Evolutionary conservation across 2,888 invertebrate genomes (phyloP).

Genomic region (Microctonus brassicae): DNA sequence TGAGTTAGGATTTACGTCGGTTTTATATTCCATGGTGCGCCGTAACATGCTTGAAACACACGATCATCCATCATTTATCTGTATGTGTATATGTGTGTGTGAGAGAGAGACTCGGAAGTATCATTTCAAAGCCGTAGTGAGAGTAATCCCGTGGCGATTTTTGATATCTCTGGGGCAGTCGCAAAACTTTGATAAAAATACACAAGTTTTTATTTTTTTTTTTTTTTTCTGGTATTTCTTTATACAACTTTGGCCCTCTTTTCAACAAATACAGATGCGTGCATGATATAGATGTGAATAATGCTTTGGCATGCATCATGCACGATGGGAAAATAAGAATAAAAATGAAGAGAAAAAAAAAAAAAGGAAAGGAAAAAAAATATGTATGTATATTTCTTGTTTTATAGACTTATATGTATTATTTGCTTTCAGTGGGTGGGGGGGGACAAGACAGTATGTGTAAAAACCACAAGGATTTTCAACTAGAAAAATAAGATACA

Average conservation of each 20-base stretch:
- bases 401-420: no score
- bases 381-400: background rate
- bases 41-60: conserved; percentile 41
- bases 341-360: conserved; percentile 42
- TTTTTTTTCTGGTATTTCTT: conserved; percentile 40
- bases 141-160: conserved; percentile 57
- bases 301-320: conserved; percentile 62
- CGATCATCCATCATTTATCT: conserved; percentile 68
- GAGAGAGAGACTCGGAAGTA: conserved; percentile 61
- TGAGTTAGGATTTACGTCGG: conserved; percentile 63
- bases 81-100: conserved; percentile 61
- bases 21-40: conserved; percentile 61
- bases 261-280: conserved; percentile 35
- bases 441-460: conserved; percentile 39
- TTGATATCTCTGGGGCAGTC: conserved; percentile 50
- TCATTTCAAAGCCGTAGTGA: conserved; percentile 46
- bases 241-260: conserved; percentile 31
- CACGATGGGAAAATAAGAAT: no score
- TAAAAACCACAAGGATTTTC: conserved; percentile 36
- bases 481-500: conserved; percentile 36
- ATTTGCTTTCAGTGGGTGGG: no score
- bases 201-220: conserved; percentile 47
- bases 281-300: conserved; percentile 29
- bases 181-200: conserved; percentile 55
- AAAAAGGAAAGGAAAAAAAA: conserved; percentile 37